Conservation (phyloP, 2,113 vertebrate species). For the Otocyon megalotis region DNA sequence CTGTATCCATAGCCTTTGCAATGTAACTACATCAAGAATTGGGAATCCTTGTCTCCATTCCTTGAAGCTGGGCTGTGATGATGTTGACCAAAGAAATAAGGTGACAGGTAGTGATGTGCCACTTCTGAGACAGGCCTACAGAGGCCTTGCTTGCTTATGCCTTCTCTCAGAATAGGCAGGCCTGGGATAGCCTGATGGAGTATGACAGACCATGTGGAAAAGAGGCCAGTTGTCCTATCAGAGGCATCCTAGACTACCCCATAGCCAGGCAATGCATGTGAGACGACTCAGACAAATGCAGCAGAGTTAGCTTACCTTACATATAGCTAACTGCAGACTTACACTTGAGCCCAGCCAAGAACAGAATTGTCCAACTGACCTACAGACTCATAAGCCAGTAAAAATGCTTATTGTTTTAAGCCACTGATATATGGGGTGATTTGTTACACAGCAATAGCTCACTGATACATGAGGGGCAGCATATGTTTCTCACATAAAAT, state of each 20-base stretch:
- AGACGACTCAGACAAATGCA: not conserved
- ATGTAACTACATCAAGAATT: not conserved
- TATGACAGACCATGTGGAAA: not conserved
- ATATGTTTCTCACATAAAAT: slow-evolving; percentile 69
- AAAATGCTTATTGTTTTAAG: slow-evolving; percentile 5
- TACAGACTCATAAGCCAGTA: not conserved
- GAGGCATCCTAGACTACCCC: not conserved
- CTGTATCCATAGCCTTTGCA: not conserved
- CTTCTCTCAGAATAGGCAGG: not conserved
- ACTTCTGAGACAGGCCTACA: not conserved
- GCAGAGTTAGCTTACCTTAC: not conserved
- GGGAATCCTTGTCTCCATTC: not conserved
- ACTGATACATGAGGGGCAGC: slow-evolving; percentile 63
- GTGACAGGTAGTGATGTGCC: not conserved
- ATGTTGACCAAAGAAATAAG: slow-evolving; percentile 29
- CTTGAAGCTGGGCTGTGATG: not conserved
- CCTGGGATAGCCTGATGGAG: not conserved
- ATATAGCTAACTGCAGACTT: not conserved
- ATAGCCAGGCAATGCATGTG: not conserved
- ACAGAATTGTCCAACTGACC: not conserved
- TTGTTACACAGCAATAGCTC: slow-evolving; percentile 79
- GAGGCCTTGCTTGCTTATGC: rapidly evolving
- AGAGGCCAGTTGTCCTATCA: not conserved
- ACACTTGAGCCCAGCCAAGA: not conserved
- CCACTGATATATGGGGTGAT: not conserved